Percentiles rank a stretch among this genome's conserved stretches.
Evolutionary conservation across 2,113 vertebrate genomes (phyloP).

Genomic region (Malurus elegans): DNA sequence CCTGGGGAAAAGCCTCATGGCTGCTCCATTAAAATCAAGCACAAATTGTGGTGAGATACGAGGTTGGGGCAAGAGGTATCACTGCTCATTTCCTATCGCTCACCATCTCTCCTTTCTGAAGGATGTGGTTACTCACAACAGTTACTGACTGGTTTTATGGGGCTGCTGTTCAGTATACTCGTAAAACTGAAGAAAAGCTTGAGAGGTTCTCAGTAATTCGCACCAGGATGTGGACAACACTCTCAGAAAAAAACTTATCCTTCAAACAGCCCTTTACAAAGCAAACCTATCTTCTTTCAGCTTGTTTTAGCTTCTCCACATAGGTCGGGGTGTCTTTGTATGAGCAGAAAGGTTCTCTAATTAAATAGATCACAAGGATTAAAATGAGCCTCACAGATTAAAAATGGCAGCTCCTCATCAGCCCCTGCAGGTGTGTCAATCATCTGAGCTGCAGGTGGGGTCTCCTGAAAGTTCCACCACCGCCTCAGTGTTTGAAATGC

Average conservation of each 20-base stretch:
- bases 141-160: neutral
- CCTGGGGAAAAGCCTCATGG: neutral
- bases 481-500: neutral
- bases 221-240: neutral
- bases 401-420: neutral
- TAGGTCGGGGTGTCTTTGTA: neutral
- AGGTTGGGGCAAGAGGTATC: neutral
- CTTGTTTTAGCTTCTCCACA: neutral
- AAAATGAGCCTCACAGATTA: neutral
- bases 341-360: neutral
- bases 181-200: neutral
- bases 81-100: neutral
- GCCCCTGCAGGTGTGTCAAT: neutral
- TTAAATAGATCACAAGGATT: neutral
- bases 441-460: neutral
- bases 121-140: neutral
- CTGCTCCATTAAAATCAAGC: neutral
- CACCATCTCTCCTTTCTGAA: neutral
- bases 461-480: neutral
- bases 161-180: neutral
- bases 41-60: accelerated
- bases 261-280: neutral
- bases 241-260: neutral
- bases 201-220: neutral
- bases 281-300: neutral